These are phyloP conservation scores for Melieria crassipennis DNA, from an alignment of 2,888 invertebrate species.

Conservation along the genomic window DNA sequence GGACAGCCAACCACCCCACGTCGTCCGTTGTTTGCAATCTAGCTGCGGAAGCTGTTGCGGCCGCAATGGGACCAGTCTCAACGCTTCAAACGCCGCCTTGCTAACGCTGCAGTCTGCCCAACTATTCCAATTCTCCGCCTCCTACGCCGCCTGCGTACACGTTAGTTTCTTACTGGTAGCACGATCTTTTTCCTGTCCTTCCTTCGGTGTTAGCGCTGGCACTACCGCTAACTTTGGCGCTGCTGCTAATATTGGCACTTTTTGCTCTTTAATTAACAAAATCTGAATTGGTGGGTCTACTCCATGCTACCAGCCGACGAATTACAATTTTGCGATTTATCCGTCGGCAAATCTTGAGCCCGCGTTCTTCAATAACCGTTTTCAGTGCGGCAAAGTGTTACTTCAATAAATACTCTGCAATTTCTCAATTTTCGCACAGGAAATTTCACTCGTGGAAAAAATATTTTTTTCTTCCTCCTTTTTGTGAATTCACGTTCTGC, in stretches of 20 bases:
- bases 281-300: neutral
- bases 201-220: neutral
- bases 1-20: conserved; percentile 3
- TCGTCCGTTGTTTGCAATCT: neutral
- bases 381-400: no score
- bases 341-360: no score
- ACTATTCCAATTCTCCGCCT: neutral
- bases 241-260: conserved; percentile 6
- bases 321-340: no score
- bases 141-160: conserved; percentile 1
- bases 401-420: conserved; percentile 5
- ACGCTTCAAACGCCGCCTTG: neutral
- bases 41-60: neutral
- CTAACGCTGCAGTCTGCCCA: neutral
- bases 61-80: neutral
- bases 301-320: no score
- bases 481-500: conserved; percentile 16
- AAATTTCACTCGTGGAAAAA: conserved; percentile 29
- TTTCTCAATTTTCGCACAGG: conserved; percentile 22
- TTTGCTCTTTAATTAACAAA: conserved; percentile 25
- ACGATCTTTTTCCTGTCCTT: conserved; percentile 16
- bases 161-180: conserved; percentile 2
- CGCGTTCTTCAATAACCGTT: no score
- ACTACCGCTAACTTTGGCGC: neutral
- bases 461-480: conserved; percentile 17